Evolutionary conservation across 1,140 invertebrate species (phyloP).

Genomic region (Ridgeia piscesae): DNA sequence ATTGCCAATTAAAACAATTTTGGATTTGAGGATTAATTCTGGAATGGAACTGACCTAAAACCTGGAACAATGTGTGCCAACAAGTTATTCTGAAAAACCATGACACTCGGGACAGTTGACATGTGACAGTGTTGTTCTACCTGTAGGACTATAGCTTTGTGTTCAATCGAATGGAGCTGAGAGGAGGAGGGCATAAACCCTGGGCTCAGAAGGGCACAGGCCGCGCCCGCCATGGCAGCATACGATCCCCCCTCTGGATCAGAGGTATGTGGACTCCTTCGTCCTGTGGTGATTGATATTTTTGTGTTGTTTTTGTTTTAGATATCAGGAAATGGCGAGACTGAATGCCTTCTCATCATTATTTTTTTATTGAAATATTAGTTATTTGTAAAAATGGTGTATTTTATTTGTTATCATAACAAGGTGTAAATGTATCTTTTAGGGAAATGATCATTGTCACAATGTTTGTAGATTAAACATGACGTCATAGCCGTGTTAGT

Average conservation of each 20-base stretch:
- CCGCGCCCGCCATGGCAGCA: conserved; percentile 85
- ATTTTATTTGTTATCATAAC: no score
- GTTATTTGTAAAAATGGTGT: no score
- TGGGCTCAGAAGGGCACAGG: conserved; percentile 95
- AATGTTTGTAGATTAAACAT: background rate
- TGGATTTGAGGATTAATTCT: no score
- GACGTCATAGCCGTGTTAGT: background rate
- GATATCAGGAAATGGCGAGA: background rate
- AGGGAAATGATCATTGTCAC: no score
- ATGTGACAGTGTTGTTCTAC: background rate
- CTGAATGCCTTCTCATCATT: no score
- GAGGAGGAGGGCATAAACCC: conserved; percentile 83
- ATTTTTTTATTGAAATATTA: no score
- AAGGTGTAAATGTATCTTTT: no score
- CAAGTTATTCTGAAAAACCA: background rate
- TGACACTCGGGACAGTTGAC: background rate
- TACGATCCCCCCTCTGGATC: conserved; percentile 79
- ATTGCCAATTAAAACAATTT: no score
- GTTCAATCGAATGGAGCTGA: conserved; percentile 78
- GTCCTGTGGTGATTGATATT: background rate
- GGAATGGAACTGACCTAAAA: no score
- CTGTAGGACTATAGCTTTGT: conserved; percentile 62
- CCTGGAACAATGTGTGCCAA: background rate
- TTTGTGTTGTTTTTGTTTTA: background rate
- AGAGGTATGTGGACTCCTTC: conserved; percentile 57